Percentiles rank a stretch among this genome's conserved stretches.
These are phyloP conservation scores for Troides aeacus DNA, from an alignment of 2,888 invertebrate genomes.

Conservation along the genomic window DNA sequence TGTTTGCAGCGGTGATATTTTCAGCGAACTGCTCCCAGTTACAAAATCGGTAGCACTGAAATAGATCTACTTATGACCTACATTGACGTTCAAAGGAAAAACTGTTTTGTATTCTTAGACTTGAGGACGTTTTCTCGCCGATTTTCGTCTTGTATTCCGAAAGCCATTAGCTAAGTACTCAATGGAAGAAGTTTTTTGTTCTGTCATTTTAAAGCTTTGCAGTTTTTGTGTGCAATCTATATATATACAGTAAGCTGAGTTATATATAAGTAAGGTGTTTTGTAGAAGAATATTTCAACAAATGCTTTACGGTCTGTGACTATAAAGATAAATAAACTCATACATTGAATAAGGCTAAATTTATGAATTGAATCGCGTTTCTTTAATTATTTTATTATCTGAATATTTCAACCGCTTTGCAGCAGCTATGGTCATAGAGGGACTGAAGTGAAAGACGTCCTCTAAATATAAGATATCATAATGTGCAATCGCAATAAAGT, in stretches of 20 bases:
- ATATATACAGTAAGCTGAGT: background rate
- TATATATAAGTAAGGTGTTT: background rate
- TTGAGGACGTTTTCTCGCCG: slow-evolving; percentile 27
- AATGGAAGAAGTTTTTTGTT: slow-evolving; percentile 21
- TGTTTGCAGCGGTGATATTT: slow-evolving; percentile 65
- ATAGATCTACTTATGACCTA: slow-evolving; percentile 71
- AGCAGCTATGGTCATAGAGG: too few species aligned
- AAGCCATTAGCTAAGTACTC: slow-evolving; percentile 22
- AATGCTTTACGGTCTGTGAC: too few species aligned
- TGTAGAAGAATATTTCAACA: too few species aligned
- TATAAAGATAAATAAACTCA: too few species aligned
- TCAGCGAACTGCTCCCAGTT: slow-evolving; percentile 61
- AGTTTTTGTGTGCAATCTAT: background rate
- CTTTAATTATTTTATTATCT: too few species aligned
- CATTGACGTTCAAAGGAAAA: slow-evolving; percentile 49
- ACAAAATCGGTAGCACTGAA: slow-evolving; percentile 61
- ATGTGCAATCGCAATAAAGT: too few species aligned
- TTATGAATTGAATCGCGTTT: too few species aligned
- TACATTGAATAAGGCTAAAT: too few species aligned
- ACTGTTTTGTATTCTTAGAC: slow-evolving; percentile 32
- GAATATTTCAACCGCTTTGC: too few species aligned
- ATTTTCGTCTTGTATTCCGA: slow-evolving; percentile 25
- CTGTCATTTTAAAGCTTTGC: slow-evolving; percentile 1
- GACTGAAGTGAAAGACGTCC: too few species aligned
- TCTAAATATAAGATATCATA: too few species aligned